A percentile compares a stretch with the other conserved stretches of the same genome.
Conservation (phyloP, 2,113 vertebrate species). For the Centropus unirufus region DNA sequence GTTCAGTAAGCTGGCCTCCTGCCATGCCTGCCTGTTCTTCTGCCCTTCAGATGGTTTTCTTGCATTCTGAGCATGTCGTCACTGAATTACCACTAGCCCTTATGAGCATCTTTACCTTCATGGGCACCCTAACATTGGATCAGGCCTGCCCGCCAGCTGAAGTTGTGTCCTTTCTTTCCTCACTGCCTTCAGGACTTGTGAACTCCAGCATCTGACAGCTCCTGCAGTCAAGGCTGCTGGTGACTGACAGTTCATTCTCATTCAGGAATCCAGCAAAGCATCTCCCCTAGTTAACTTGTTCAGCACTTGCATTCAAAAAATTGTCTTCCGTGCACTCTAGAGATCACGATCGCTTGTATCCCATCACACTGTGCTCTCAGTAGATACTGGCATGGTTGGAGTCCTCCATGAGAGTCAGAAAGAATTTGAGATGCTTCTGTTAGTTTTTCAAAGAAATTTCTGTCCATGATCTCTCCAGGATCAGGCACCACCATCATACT, state of each 20-base stretch:
- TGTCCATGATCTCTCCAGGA: background rate
- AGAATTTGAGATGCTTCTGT: background rate
- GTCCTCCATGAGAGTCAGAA: background rate
- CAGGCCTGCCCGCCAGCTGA: background rate
- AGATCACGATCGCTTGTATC: background rate
- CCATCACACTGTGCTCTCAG: background rate
- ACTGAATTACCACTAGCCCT: background rate
- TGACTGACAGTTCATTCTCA: slow-evolving; percentile 9
- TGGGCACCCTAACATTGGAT: background rate
- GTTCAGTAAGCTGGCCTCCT: background rate
- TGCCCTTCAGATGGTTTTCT: background rate
- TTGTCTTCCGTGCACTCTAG: background rate
- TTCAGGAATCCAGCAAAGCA: background rate
- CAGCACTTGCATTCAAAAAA: background rate
- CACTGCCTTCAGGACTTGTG: background rate
- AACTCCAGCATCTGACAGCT: slow-evolving; percentile 11
- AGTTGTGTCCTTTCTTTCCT: background rate
- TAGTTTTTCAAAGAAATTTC: background rate
- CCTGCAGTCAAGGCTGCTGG: slow-evolving; percentile 1
- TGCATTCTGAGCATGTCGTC: slow-evolving; percentile 6
- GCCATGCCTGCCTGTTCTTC: background rate
- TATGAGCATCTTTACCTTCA: background rate
- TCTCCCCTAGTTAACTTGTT: background rate
- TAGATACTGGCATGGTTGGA: background rate
- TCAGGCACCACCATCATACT: background rate